Evolutionary conservation across 2,888 invertebrate species (phyloP).

Genomic region (Cryptocephalus primarius): DNA sequence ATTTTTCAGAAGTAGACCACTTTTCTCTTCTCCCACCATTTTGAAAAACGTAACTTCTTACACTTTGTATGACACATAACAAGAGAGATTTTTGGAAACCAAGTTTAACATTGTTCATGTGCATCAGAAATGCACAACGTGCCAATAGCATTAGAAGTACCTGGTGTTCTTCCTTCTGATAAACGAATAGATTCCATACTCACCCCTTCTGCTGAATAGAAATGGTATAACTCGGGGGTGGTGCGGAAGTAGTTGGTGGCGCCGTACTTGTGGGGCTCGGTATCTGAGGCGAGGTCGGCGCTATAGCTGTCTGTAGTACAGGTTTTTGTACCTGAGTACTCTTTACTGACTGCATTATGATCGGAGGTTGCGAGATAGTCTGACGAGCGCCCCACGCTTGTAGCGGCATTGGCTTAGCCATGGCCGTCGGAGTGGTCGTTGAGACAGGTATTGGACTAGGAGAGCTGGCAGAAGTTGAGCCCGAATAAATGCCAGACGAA

Average conservation of each 20-base stretch:
- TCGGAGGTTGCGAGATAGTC: constrained; percentile 81
- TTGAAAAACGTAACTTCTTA: too few relatives aligned
- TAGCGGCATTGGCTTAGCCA: constrained; percentile 70
- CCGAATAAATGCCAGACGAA: constrained; percentile 77
- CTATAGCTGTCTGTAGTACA: constrained; percentile 87
- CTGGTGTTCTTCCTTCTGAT: too few relatives aligned
- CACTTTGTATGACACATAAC: too few relatives aligned
- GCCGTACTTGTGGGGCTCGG: constrained; percentile 40
- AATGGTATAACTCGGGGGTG: constrained; percentile 74
- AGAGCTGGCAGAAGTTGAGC: constrained; percentile 68
- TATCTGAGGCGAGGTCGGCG: constrained; percentile 70
- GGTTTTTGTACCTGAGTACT: constrained; percentile 94
- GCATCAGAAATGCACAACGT: too few relatives aligned
- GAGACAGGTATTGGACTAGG: constrained; percentile 67
- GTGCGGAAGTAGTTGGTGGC: constrained; percentile 39
- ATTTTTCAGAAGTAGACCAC: too few relatives aligned
- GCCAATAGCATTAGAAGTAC: too few relatives aligned
- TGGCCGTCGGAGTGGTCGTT: constrained; percentile 42
- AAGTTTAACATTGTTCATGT: too few relatives aligned
- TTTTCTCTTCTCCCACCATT: too few relatives aligned
- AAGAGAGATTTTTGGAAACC: too few relatives aligned
- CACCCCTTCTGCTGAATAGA: constrained; percentile 63
- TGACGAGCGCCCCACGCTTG: constrained; percentile 80
- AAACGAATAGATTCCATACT: not conserved
- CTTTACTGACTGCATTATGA: constrained; percentile 94